Conservation (phyloP, 2,797 vertebrate genomes). For the Rachycentron canadum region DNA sequence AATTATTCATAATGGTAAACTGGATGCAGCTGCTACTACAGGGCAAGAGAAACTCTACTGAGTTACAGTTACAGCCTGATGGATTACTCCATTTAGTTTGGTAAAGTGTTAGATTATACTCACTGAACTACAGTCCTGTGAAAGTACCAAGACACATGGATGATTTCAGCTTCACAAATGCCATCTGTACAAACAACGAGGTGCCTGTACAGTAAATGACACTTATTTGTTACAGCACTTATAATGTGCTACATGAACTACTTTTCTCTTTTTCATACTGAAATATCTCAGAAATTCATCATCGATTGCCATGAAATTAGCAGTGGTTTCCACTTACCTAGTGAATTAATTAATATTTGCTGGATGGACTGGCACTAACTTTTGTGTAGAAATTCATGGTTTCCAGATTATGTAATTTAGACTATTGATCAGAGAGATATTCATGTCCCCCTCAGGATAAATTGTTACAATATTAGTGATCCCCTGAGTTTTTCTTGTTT, state of each 20-base stretch:
- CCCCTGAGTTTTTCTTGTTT: background rate
- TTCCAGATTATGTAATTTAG: background rate
- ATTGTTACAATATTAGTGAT: background rate
- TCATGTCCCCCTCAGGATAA: background rate
- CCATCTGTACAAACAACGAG: background rate
- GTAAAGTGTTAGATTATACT: constrained; percentile 60
- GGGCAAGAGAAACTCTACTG: constrained; percentile 28
- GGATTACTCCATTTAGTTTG: constrained; percentile 59
- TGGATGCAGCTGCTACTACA: constrained; percentile 69
- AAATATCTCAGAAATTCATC: background rate
- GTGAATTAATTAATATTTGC: background rate
- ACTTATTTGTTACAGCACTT: background rate
- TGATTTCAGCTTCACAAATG: constrained; percentile 35
- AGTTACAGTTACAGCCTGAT: constrained; percentile 66
- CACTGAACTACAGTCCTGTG: constrained; percentile 45
- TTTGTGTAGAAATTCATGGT: background rate
- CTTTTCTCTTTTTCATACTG: too few relatives aligned
- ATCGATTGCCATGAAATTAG: background rate
- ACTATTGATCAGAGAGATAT: background rate
- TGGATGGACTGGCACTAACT: too few relatives aligned
- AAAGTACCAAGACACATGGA: constrained; percentile 30
- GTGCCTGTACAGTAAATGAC: background rate
- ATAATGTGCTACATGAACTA: background rate
- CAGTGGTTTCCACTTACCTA: background rate
- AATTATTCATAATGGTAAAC: constrained; percentile 82